phyloP scores from a whole-genome alignment of 2,113 vertebrate genomes.

The Rhynchopsitta pachyrhyncha region DNA sequence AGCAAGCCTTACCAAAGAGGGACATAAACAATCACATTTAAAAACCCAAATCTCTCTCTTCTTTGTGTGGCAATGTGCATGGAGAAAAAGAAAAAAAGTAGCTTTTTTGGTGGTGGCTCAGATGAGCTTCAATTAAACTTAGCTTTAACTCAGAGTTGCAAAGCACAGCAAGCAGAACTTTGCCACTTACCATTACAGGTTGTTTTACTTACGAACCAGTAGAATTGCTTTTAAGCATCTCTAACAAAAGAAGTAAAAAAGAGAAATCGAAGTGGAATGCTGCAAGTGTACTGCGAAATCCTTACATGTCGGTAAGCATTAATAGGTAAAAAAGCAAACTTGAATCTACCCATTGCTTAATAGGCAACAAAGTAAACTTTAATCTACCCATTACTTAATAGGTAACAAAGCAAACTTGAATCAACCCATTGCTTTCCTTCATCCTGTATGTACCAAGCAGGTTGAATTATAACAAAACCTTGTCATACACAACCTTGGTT shows the following conservation, averaged over 20 bases:
- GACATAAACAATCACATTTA: neutral
- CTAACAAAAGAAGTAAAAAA: neutral
- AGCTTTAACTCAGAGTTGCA: neutral
- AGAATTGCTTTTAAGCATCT: neutral
- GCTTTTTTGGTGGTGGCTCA: neutral
- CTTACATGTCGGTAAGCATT: neutral
- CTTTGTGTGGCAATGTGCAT: neutral
- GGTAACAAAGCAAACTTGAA: neutral
- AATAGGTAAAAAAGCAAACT: neutral
- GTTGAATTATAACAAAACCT: neutral
- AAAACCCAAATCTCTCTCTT: neutral
- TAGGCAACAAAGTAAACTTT: neutral
- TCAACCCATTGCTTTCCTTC: neutral
- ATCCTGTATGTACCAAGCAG: neutral
- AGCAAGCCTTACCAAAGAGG: neutral
- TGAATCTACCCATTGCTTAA: neutral
- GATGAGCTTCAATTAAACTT: neutral
- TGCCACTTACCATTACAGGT: neutral
- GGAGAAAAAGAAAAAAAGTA: rapidly evolving
- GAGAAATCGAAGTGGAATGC: neutral
- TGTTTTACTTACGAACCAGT: neutral
- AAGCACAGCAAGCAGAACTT: neutral
- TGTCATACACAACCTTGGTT: neutral
- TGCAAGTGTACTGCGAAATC: neutral
- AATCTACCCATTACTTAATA: neutral